Conservation (phyloP, 2,888 invertebrate genomes). For the Tipula vernalis region DNA sequence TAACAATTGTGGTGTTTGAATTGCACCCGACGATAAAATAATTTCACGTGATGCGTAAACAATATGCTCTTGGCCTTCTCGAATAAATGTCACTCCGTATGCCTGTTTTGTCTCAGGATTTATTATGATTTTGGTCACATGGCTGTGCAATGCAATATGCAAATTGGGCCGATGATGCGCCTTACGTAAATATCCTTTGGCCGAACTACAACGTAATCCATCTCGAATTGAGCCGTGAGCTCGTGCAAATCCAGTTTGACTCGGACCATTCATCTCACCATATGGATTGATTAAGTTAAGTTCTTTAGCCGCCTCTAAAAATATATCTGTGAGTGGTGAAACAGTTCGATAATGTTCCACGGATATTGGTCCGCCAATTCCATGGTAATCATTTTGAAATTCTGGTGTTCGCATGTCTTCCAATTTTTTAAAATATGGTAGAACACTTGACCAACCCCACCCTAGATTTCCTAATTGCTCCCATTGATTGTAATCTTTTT, state of each 20-base stretch:
- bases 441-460: conserved; percentile 64
- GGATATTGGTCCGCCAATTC: conserved; percentile 55
- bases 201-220: conserved; percentile 70
- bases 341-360: conserved; percentile 59
- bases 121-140: conserved; percentile 54
- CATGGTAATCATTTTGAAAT: conserved; percentile 44
- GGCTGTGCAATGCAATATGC: conserved; percentile 54
- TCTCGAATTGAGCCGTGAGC: conserved; percentile 66
- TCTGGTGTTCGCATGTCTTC: conserved; percentile 63
- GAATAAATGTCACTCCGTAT: conserved; percentile 49
- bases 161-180: conserved; percentile 54
- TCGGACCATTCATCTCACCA: conserved; percentile 61
- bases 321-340: conserved; percentile 54
- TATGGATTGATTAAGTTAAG: conserved; percentile 48
- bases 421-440: conserved; percentile 67
- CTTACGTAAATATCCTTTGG: conserved; percentile 67
- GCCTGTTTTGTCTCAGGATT: conserved; percentile 46
- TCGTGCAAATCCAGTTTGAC: conserved; percentile 66
- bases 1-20: conserved; percentile 73
- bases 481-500: conserved; percentile 78
- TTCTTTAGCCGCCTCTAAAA: conserved; percentile 55
- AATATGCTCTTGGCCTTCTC: conserved; percentile 32
- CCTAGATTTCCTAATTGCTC: conserved; percentile 55
- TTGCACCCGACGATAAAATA: conserved; percentile 71
- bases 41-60: conserved; percentile 60